Evolutionary conservation across 2,113 vertebrate genomes (phyloP).

Genomic region (Eurypyga helias): DNA sequence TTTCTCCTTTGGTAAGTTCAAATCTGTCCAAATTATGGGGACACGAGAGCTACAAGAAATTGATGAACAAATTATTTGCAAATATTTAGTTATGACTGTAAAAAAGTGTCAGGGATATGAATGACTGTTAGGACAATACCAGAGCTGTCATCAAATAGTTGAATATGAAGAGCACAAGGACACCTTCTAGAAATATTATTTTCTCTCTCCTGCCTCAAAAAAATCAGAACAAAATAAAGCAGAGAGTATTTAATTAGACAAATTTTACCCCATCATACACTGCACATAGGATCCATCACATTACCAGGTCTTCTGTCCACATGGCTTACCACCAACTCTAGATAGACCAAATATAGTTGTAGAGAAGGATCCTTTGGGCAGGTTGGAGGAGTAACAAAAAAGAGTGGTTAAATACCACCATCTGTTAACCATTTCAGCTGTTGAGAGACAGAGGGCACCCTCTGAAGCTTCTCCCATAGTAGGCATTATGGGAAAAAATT

Average conservation of each 20-base stretch:
- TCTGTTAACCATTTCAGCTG: not conserved
- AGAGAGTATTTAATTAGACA: not conserved
- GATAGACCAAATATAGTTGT: not conserved
- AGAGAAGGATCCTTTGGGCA: not conserved
- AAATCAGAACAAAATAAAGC: not conserved
- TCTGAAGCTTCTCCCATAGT: not conserved
- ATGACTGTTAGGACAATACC: not conserved
- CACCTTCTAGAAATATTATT: not conserved
- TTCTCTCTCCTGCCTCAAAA: not conserved
- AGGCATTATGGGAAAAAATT: not conserved
- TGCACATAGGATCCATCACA: not conserved
- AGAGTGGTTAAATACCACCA: not conserved
- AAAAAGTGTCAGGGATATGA: not conserved
- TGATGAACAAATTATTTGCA: not conserved
- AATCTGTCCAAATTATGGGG: constrained; percentile 1
- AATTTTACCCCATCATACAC: not conserved
- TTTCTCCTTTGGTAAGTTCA: constrained; percentile 21
- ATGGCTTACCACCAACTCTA: not conserved
- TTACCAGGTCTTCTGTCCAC: not conserved
- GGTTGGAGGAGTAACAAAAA: not conserved
- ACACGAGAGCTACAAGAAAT: not conserved
- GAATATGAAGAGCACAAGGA: not conserved
- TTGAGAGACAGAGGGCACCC: not conserved
- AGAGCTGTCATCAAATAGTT: not conserved
- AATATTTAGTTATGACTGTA: not conserved